Base-by-base conservation (phyloP, 2,113 vertebrate species). In the Engystomops pustulosus region DNA sequence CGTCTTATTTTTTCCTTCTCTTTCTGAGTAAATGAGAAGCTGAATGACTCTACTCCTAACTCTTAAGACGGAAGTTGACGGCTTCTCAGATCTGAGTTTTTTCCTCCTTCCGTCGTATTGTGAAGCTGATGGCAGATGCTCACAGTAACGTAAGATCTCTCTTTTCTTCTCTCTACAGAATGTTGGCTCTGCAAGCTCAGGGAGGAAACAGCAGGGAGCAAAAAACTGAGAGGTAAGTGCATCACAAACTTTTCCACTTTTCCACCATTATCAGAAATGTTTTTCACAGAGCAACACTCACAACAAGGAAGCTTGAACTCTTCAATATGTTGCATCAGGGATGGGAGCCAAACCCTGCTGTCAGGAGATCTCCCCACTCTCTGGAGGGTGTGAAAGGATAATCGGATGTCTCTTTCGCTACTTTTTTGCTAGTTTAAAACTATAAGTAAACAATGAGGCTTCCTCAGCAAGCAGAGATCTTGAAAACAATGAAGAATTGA, bases 121-220 rank as follows among this genome's bases (percentile, higher is more conserved):
- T 41, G 23, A 60, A 41, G 67, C 80, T 74, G 51, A 60, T 74
- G 51, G 49, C 51, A 45, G 69, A 69, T 27, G 36, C 25, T 65
- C 20, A 53, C 30, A 53, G 11, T 72, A 67, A 84, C 41, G n/a
- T 60, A n/a, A 89, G 85, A 55, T 45, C 60, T 86, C 81, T 1
- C 90, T 8, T 83, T 69, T 90, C 87, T 92, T 1, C 67, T 83
- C 90, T 88, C 55, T 79, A 83, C 87, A 95, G 93, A 92, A 95
- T 95, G 94, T 93, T 95, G 93, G 75, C 91, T 91, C 89, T 87
- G 91, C 89, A 87, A 91, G 87, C 90, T 93, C 92, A 91, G 91
- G 92, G 93, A 92, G 93, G 91, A 92, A 93, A 89, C 88, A 93
- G 84, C 89, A 92, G 91, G 89, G 91, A 92, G 85, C 89, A 89